A percentile compares a stretch with the other conserved stretches of the same genome.
These are phyloP conservation scores for Polyploca ridens DNA, from an alignment of 2,888 invertebrate species.

Conservation along the genomic window DNA sequence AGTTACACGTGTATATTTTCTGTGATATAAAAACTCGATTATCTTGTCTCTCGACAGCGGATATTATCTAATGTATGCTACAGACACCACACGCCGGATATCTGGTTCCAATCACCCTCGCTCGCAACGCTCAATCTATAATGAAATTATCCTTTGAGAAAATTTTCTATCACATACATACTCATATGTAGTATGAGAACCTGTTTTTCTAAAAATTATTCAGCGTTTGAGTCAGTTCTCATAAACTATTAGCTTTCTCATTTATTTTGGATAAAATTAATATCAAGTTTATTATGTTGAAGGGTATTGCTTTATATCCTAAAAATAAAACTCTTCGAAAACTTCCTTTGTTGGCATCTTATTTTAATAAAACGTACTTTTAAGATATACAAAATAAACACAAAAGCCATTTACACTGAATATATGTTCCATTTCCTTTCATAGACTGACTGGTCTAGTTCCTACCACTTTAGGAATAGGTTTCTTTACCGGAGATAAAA, in stretches of 20 bases:
- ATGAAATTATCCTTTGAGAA: not conserved
- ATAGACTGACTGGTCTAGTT: not conserved
- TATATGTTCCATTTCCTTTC: not conserved
- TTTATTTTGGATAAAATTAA: too few species aligned
- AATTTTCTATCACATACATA: not conserved
- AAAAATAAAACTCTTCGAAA: too few species aligned
- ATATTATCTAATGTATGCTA: slow-evolving; percentile 4
- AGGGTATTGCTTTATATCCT: too few species aligned
- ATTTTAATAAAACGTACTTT: too few species aligned
- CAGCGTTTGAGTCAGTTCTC: too few species aligned
- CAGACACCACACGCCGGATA: slow-evolving; percentile 3
- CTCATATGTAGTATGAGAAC: not conserved
- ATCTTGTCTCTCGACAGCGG: not conserved
- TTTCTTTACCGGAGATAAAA: not conserved
- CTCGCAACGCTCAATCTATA: not conserved
- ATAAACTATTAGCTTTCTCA: too few species aligned
- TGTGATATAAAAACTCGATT: not conserved
- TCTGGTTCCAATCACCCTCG: slow-evolving; percentile 1
- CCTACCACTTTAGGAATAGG: not conserved
- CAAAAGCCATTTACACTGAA: too few species aligned
- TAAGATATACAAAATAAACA: too few species aligned
- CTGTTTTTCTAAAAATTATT: not conserved
- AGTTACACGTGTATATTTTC: not conserved
- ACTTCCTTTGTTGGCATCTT: too few species aligned
- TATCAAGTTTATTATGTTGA: too few species aligned